Conservation (phyloP, 2,888 invertebrate genomes). For the Diaprepes abbreviatus region DNA sequence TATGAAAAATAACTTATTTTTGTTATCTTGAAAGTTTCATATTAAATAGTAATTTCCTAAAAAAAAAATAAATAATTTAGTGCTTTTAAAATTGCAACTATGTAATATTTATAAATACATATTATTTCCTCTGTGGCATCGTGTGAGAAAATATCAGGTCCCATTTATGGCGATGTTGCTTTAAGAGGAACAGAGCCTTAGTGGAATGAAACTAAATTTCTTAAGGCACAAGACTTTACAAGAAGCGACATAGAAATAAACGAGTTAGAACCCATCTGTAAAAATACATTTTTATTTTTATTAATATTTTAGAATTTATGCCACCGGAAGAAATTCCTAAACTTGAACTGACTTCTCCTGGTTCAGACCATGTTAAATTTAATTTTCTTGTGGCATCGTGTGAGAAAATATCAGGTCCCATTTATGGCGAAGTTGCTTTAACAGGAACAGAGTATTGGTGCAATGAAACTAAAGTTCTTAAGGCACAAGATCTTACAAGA, state of each 20-base stretch:
- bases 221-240: not conserved
- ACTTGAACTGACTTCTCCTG: not conserved
- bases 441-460: not conserved
- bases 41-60: too few species aligned
- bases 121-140: not conserved
- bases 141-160: conserved; percentile 2
- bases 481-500: not conserved
- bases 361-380: not conserved
- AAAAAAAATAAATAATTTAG: too few species aligned
- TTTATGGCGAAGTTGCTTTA: not conserved
- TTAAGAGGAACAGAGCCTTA: not conserved
- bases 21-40: too few species aligned
- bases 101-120: too few species aligned
- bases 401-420: conserved; percentile 1
- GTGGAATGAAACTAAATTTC: not conserved
- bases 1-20: too few species aligned
- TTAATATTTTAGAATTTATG: not conserved
- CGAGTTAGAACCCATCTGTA: conserved; percentile 48
- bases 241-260: not conserved
- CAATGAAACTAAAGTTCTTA: not conserved
- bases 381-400: not conserved
- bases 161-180: not conserved
- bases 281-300: conserved; percentile 14
- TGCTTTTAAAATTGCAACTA: too few species aligned
- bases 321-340: not conserved